Conservation (phyloP, 2,113 vertebrate species). For the Leptobrachium ailaonicum region DNA sequence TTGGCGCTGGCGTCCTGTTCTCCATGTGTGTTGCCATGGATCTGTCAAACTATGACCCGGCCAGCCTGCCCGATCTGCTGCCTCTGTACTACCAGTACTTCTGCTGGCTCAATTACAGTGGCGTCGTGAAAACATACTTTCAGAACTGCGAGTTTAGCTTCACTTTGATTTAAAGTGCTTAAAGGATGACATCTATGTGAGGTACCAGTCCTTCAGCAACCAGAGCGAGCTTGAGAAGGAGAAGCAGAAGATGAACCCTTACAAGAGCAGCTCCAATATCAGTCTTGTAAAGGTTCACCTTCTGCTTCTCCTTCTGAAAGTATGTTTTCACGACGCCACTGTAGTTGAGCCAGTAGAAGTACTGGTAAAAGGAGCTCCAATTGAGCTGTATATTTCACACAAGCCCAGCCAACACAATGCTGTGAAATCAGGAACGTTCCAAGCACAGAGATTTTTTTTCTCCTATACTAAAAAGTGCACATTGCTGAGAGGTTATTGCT, state of each 20-base stretch:
- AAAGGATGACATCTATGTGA: slow-evolving; percentile 91
- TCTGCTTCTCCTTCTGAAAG: slow-evolving; percentile 53
- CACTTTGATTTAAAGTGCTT: too few relatives aligned
- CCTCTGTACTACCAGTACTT: slow-evolving; percentile 81
- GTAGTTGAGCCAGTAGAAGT: too few relatives aligned
- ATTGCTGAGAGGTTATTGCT: too few relatives aligned
- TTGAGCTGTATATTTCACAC: neutral
- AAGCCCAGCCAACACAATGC: slow-evolving; percentile 91
- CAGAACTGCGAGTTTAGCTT: slow-evolving; percentile 95
- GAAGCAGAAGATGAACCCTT: slow-evolving; percentile 87
- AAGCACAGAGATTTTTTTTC: slow-evolving; percentile 66
- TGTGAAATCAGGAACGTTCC: slow-evolving; percentile 87
- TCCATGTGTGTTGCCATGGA: too few relatives aligned
- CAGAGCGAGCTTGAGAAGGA: slow-evolving; percentile 91
- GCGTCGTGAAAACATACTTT: too few relatives aligned
- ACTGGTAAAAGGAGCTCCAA: too few relatives aligned
- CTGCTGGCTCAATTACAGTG: slow-evolving; percentile 87
- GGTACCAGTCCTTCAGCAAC: slow-evolving; percentile 88
- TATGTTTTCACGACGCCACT: slow-evolving; percentile 58
- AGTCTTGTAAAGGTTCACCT: slow-evolving; percentile 82
- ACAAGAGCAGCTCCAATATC: slow-evolving; percentile 82
- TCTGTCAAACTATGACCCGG: too few relatives aligned
- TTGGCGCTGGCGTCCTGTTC: too few relatives aligned
- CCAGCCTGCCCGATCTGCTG: too few relatives aligned
- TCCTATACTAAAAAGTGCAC: too few relatives aligned